Conservation (phyloP, 2,888 invertebrate genomes). For the Anticlea derivata region DNA sequence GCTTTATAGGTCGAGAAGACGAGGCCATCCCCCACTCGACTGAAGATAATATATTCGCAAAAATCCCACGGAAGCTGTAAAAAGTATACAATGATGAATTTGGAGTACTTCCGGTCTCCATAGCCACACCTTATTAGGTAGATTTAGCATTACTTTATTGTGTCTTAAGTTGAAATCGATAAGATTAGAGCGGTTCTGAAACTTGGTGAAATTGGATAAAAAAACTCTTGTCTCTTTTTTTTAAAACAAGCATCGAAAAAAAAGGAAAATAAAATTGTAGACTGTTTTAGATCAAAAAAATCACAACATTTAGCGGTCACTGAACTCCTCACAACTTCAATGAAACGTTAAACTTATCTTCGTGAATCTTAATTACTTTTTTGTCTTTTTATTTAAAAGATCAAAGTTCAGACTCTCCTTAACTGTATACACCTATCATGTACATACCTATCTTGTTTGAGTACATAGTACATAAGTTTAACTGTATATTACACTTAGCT, state of each 20-base stretch:
- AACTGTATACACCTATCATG: too few relatives aligned
- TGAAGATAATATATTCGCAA: slow-evolving; percentile 47
- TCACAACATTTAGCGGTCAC: slow-evolving; percentile 6
- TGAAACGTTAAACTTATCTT: slow-evolving; percentile 22
- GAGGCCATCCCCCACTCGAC: slow-evolving; percentile 74
- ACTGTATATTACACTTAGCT: neutral
- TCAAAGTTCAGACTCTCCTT: slow-evolving; percentile 4
- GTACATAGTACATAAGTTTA: too few relatives aligned
- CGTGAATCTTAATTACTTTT: slow-evolving; percentile 32
- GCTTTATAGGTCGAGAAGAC: slow-evolving; percentile 69
- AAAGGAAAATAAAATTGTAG: too few relatives aligned
- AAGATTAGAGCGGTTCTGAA: too few relatives aligned
- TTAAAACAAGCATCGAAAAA: neutral
- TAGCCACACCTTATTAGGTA: neutral
- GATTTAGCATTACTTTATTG: neutral
- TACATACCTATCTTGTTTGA: too few relatives aligned
- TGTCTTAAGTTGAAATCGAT: neutral
- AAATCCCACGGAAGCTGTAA: slow-evolving; percentile 65
- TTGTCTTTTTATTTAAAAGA: slow-evolving; percentile 12
- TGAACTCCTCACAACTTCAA: slow-evolving; percentile 17
- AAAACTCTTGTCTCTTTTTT: too few relatives aligned
- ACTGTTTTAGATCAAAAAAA: too few relatives aligned
- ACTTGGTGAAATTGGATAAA: too few relatives aligned
- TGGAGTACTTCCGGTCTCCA: slow-evolving; percentile 31
- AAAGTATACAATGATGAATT: slow-evolving; percentile 33